Percentiles rank a stretch among this genome's conserved stretches.
Conservation (phyloP, 2,113 vertebrate genomes). For the Spilogale gracilis region DNA sequence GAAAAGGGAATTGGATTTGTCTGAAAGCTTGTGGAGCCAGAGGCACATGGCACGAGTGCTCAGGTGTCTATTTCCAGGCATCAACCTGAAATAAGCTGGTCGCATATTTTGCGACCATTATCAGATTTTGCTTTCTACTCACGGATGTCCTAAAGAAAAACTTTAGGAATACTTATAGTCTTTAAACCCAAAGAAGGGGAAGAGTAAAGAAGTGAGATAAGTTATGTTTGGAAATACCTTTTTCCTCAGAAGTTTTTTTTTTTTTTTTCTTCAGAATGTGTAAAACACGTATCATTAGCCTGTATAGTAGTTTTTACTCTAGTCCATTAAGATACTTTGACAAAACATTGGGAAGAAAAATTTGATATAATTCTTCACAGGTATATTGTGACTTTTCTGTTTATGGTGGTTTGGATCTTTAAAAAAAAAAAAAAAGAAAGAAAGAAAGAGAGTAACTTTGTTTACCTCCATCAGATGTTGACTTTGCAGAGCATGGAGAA, state of each 20-base stretch:
- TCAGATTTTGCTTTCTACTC: conserved; percentile 17
- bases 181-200: neutral
- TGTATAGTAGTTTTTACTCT: neutral
- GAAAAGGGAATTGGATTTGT: conserved; percentile 33
- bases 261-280: neutral
- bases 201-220: neutral
- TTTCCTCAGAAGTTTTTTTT: neutral
- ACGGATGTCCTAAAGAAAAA: neutral
- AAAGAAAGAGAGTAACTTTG: neutral
- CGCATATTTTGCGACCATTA: neutral
- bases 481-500: conserved; percentile 31
- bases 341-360: neutral
- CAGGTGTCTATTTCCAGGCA: neutral
- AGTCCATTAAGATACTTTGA: neutral
- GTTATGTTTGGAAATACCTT: neutral
- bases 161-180: neutral
- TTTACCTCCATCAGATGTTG: conserved; percentile 29
- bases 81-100: neutral
- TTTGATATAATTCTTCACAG: conserved; percentile 15
- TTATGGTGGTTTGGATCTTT: neutral
- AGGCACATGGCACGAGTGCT: neutral
- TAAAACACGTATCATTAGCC: neutral
- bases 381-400: neutral
- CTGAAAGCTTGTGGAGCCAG: conserved; percentile 13
- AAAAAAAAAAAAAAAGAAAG: neutral